phyloP scores from a whole-genome alignment of 1,140 invertebrate species.

The Venustaconcha ellipsiformis region DNA sequence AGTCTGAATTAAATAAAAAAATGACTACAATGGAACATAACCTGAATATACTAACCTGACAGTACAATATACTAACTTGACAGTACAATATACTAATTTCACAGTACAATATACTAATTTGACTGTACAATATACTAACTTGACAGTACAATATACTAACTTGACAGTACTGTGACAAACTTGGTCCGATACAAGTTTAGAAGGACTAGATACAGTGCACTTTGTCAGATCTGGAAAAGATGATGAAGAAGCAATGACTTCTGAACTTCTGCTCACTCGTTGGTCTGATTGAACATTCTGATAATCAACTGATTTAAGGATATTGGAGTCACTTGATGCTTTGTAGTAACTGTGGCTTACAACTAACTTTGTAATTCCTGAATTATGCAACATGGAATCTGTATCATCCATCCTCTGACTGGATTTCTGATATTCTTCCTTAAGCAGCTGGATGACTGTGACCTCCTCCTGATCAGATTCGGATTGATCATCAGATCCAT shows the following conservation, averaged over 20 bases:
- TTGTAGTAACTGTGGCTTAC: slow-evolving; percentile 14
- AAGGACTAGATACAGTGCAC: slow-evolving; percentile 35
- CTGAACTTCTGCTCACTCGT: slow-evolving; percentile 10
- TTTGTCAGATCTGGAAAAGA: slow-evolving; percentile 60
- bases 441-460: slow-evolving; percentile 60
- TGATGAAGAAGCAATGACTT: slow-evolving; percentile 47
- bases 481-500: slow-evolving; percentile 26
- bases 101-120: too few relatives aligned
- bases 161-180: slow-evolving; percentile 43
- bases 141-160: slow-evolving; percentile 46
- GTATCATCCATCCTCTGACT: too few relatives aligned
- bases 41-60: neutral
- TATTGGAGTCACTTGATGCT: slow-evolving; percentile 29
- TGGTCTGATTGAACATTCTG: slow-evolving; percentile 1
- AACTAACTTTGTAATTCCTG: slow-evolving; percentile 8
- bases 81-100: slow-evolving; percentile 10
- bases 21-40: too few relatives aligned
- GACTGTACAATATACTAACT: slow-evolving; percentile 32
- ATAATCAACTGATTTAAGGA: slow-evolving; percentile 23
- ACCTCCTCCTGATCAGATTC: slow-evolving; percentile 37
- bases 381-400: slow-evolving; percentile 3
- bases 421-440: slow-evolving; percentile 54
- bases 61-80: slow-evolving; percentile 16
- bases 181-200: slow-evolving; percentile 57
- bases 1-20: too few relatives aligned